Percentiles rank a stretch among this genome's conserved stretches.
These are phyloP conservation scores for Phodopus roborovskii DNA, from an alignment of 2,113 vertebrate genomes.

Conservation along the genomic window DNA sequence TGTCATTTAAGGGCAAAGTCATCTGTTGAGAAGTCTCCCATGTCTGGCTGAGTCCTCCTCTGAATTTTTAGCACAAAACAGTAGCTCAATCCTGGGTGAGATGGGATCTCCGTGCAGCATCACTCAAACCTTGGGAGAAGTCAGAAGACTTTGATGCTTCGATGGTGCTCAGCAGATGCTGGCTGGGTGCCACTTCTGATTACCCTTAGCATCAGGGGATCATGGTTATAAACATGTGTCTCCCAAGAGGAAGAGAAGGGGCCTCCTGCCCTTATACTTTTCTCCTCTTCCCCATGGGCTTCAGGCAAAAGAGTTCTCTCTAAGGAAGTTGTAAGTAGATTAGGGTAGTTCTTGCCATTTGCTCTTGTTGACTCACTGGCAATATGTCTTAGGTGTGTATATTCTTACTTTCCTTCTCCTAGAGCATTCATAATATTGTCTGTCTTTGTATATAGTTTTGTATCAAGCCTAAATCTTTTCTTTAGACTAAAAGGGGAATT, in stretches of 20 bases:
- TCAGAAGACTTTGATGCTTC: background rate
- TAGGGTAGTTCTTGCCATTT: background rate
- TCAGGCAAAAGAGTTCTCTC: background rate
- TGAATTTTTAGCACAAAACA: too few relatives aligned
- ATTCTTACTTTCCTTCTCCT: too few relatives aligned
- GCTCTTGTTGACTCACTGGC: too few relatives aligned
- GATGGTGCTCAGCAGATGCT: background rate
- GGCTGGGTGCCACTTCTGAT: background rate
- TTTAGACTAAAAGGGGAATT: too few relatives aligned
- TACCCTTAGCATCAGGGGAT: background rate
- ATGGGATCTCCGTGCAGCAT: too few relatives aligned
- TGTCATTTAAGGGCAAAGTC: background rate
- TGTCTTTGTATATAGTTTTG: too few relatives aligned
- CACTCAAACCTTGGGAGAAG: background rate
- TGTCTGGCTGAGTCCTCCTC: too few relatives aligned
- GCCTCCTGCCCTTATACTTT: background rate
- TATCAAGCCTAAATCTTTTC: too few relatives aligned
- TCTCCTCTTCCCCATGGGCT: background rate
- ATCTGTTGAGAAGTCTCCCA: too few relatives aligned
- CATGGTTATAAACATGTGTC: background rate
- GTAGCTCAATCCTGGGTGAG: too few relatives aligned
- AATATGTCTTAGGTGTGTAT: too few relatives aligned
- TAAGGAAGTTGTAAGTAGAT: constrained; percentile 18
- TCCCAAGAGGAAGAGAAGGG: background rate
- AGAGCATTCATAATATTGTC: too few relatives aligned